Evolutionary conservation across 2,113 vertebrate genomes (phyloP).

Genomic region (Rhynchopsitta pachyrhyncha): DNA sequence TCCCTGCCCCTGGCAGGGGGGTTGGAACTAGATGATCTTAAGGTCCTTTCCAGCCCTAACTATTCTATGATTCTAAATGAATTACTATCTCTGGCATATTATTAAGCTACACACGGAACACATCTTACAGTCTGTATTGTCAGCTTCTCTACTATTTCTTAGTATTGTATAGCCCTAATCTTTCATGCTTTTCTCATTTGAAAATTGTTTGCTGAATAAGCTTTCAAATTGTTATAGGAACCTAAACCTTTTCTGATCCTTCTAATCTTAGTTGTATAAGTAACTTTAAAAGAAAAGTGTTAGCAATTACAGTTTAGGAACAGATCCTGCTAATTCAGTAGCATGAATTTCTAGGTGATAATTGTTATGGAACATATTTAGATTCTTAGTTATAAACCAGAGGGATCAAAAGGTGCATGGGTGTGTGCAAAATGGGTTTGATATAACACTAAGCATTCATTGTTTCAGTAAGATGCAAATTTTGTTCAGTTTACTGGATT

Average conservation of each 20-base stretch:
- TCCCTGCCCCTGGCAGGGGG: too few relatives aligned
- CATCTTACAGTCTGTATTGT: neutral
- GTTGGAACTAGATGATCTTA: too few relatives aligned
- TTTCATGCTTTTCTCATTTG: neutral
- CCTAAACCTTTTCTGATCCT: neutral
- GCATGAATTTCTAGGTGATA: neutral
- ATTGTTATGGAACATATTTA: neutral
- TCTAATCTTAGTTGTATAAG: neutral
- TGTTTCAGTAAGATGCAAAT: neutral
- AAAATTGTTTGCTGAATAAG: neutral
- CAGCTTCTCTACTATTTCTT: neutral
- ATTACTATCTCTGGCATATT: neutral
- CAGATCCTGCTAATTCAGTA: neutral
- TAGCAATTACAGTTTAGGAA: neutral
- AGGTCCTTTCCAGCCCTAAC: too few relatives aligned
- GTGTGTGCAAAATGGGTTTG: neutral
- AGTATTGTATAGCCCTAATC: neutral
- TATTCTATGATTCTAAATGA: neutral
- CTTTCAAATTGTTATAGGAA: neutral
- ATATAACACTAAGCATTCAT: neutral
- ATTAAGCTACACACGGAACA: neutral
- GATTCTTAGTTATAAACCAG: neutral
- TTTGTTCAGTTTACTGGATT: neutral
- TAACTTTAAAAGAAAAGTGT: neutral
- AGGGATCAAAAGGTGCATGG: neutral